A percentile compares a stretch with the other conserved stretches of the same genome.
phyloP scores from a whole-genome alignment of 2,797 vertebrate genomes.

The Zalophus californianus region DNA sequence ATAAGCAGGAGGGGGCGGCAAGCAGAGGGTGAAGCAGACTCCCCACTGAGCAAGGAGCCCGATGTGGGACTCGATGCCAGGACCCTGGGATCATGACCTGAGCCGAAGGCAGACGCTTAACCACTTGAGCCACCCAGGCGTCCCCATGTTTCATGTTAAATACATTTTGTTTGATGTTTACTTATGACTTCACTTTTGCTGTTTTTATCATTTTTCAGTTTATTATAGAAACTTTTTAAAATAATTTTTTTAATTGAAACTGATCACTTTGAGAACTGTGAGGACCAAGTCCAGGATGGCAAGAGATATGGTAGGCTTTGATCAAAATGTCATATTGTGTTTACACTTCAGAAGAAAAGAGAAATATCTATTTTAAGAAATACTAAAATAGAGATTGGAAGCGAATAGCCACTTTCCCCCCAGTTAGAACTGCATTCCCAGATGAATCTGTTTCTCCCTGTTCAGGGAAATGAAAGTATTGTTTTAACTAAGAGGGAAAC shows the following conservation, averaged over 20 bases:
- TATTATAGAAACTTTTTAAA: not conserved
- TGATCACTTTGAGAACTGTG: not conserved
- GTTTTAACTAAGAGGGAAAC: conserved; percentile 9
- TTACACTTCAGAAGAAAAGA: not conserved
- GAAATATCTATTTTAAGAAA: not conserved
- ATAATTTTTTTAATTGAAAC: not conserved
- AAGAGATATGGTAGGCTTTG: not conserved
- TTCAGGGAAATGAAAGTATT: not conserved
- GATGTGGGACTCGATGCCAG: not conserved
- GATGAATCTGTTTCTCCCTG: not conserved
- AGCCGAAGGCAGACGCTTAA: not conserved
- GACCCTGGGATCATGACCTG: no score
- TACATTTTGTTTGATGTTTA: not conserved
- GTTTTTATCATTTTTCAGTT: not conserved
- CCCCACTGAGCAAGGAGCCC: not conserved
- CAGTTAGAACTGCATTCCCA: not conserved
- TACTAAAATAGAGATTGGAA: conserved; percentile 11
- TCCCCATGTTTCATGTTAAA: not conserved
- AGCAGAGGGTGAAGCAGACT: not conserved
- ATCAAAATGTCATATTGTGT: not conserved
- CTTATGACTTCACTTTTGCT: not conserved
- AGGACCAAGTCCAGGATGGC: not conserved
- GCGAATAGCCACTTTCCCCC: not conserved
- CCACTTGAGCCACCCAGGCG: not conserved
- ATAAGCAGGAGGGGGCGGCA: not conserved